Base-by-base conservation (phyloP, 92 coral and sea anemone species). In the Galaxea fascicularis region DNA sequence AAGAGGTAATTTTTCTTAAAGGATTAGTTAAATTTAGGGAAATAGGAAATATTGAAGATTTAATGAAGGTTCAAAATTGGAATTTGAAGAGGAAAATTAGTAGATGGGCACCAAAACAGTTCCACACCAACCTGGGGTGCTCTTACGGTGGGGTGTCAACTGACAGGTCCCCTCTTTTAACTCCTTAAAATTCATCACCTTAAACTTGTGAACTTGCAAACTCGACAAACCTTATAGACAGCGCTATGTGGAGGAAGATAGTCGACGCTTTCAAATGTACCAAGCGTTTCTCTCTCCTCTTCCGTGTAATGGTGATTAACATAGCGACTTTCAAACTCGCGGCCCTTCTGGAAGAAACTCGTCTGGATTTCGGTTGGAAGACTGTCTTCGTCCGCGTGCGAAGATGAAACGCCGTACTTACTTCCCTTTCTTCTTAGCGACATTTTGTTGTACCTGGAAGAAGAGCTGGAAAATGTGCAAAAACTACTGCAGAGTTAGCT, bases 321-420 rank as follows among this genome's bases (percentile, higher is more conserved):
- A 80, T 96, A 96, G 7, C 91, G 98, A 79, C 99, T 96, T 78
- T 96, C 98, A 83, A 96, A 96, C 67, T 96, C 99, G 63, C 99
- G 91, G 8, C 99, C 99, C 68, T 90, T 96, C 72, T 96, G 99
- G 78, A 96, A 96, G 92, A 96, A 96, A 60, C 94, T 83, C 51
- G 98, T 93, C 58, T 86, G 89, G 0, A 94, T 92, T 35, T 66
- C 69, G 8, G 93, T 88, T 8, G 99, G 99, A 57, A 95, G 77
- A 25, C 95, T 64, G 56, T 96, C 99, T 80, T 96, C 99, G 56
- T 96, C 99, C 4, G 94, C 97, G 79, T 96, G 98, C 47, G 95
- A 86, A 10, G 97, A 89, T 6, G 97, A 86, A 51, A 93, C 98
- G 6, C 99, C 99, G 74, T 94, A 94, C 78, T 84, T 94, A 54